Evolutionary conservation across 2,797 vertebrate species (phyloP).

Genomic region (Philypnodon macrostomus): DNA sequence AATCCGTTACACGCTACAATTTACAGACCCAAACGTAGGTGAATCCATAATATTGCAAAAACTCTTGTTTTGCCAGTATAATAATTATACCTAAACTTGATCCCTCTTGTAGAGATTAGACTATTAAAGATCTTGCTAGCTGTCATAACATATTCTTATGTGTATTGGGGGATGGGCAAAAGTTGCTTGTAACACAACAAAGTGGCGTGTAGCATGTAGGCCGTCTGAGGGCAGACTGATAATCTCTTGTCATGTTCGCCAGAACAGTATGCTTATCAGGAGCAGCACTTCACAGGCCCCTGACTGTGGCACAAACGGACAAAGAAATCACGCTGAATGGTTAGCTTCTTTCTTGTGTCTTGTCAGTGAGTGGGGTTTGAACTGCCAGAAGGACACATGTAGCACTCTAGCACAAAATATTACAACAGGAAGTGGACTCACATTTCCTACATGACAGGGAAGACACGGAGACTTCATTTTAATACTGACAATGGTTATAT

Average conservation of each 20-base stretch:
- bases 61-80: too few relatives aligned
- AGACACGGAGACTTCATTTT: neutral
- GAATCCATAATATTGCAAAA: too few relatives aligned
- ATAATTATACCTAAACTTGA: too few relatives aligned
- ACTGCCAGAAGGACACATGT: slow-evolving; percentile 14
- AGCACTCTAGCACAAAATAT: slow-evolving; percentile 10
- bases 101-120: too few relatives aligned
- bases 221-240: slow-evolving; percentile 39
- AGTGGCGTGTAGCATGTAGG: slow-evolving; percentile 23
- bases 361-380: slow-evolving; percentile 30
- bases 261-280: slow-evolving; percentile 61
- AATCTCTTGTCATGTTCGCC: slow-evolving; percentile 56
- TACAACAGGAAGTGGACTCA: slow-evolving; percentile 20
- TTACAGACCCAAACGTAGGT: too few relatives aligned
- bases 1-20: too few relatives aligned
- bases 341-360: slow-evolving; percentile 30
- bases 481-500: neutral
- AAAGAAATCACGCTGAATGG: slow-evolving; percentile 13
- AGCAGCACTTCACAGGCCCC: slow-evolving; percentile 16
- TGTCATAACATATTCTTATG: too few relatives aligned
- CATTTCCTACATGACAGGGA: slow-evolving; percentile 14
- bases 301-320: slow-evolving; percentile 15
- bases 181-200: too few relatives aligned
- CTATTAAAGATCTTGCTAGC: too few relatives aligned
- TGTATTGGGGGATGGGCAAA: too few relatives aligned